These are phyloP conservation scores for Cerastoderma edule DNA, from an alignment of 2,888 invertebrate species.

Conservation along the genomic window DNA sequence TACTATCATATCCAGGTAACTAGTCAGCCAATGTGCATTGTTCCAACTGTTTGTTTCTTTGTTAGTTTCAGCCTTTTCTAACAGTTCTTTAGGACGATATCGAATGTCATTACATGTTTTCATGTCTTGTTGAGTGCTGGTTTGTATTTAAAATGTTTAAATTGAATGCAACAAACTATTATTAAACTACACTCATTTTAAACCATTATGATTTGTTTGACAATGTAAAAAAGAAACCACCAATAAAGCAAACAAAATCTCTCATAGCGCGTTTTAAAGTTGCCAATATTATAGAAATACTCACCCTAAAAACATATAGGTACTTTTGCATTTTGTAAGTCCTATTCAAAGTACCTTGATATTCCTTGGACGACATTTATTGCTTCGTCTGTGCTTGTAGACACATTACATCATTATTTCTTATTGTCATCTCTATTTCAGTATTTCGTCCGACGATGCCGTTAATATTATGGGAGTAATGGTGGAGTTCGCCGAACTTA, in stretches of 20 bases:
- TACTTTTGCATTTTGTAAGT: not conserved
- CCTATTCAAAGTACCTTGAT: not conserved
- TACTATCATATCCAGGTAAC: conserved; percentile 45
- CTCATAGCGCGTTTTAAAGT: not conserved
- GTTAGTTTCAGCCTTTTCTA: not conserved
- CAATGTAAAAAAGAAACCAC: too few species aligned
- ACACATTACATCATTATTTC: not conserved
- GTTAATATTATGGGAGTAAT: conserved; percentile 48
- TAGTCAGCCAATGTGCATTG: too few species aligned
- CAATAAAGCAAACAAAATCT: not conserved
- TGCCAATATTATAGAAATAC: not conserved
- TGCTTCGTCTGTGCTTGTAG: not conserved
- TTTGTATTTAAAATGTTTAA: too few species aligned
- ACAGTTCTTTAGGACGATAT: not conserved
- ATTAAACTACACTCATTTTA: too few species aligned
- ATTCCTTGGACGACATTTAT: not conserved
- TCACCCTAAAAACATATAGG: not conserved
- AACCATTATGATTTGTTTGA: too few species aligned
- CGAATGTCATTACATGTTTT: not conserved
- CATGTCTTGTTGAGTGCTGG: not conserved
- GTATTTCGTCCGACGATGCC: conserved; percentile 58
- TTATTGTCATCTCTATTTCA: conserved; percentile 19
- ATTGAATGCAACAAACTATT: too few species aligned
- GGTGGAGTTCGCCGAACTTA: conserved; percentile 55
- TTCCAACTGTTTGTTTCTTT: not conserved